Conservation (phyloP, 1,140 invertebrate genomes). For the Stegodyphus dumicola region DNA sequence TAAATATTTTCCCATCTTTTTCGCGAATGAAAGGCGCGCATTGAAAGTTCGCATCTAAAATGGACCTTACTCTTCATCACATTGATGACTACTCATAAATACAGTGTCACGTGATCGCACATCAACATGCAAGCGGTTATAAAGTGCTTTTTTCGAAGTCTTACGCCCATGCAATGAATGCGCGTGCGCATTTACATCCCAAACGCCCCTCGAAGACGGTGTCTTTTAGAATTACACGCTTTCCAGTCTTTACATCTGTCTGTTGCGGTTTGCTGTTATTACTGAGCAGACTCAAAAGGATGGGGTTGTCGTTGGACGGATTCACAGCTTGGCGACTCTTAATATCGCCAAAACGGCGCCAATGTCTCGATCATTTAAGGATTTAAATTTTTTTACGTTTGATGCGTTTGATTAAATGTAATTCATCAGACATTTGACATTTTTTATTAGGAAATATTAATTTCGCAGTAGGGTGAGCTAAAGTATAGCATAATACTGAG, state of each 20-base stretch:
- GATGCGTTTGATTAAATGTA: too few relatives aligned
- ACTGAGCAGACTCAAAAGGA: slow-evolving; percentile 19
- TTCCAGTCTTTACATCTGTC: slow-evolving; percentile 38
- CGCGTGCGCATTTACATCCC: slow-evolving; percentile 1
- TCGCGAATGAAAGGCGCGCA: neutral
- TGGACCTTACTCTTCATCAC: neutral
- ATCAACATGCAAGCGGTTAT: neutral
- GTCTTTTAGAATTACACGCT: slow-evolving; percentile 30
- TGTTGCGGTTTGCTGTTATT: slow-evolving; percentile 48
- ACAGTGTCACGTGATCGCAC: neutral
- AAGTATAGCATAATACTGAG: too few relatives aligned
- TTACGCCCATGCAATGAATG: neutral
- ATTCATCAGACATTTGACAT: too few relatives aligned
- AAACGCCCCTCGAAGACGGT: neutral
- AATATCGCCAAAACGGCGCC: too few relatives aligned
- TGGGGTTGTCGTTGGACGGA: neutral
- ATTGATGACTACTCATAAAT: slow-evolving; percentile 24
- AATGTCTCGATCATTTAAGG: too few relatives aligned
- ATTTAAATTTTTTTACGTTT: too few relatives aligned
- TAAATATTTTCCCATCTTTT: too few relatives aligned
- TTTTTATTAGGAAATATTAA: too few relatives aligned
- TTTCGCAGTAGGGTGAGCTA: too few relatives aligned
- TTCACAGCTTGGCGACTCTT: neutral
- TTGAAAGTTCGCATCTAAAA: neutral
- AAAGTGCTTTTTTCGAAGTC: neutral